Conservation (phyloP, 2,113 vertebrate species). For the Papio anubis region DNA sequence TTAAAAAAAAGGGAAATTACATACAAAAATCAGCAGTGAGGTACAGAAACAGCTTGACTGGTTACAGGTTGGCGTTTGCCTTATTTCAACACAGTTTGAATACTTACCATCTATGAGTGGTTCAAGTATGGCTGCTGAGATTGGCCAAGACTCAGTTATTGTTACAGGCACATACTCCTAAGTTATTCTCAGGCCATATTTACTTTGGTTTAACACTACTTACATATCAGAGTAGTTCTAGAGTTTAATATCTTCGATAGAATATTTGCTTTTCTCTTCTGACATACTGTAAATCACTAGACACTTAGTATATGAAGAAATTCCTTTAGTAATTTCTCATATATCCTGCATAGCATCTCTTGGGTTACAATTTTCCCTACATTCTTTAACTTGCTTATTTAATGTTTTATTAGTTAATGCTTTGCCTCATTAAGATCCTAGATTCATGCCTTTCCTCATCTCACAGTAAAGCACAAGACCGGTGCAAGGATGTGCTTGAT, state of each 20-base stretch:
- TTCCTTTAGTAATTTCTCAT: not conserved
- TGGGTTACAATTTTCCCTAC: not conserved
- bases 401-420: not conserved
- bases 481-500: not conserved
- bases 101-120: too few species aligned
- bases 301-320: not conserved
- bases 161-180: too few species aligned
- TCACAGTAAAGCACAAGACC: not conserved
- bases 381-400: not conserved
- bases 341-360: not conserved
- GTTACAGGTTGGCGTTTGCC: too few species aligned
- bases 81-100: too few species aligned
- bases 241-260: not conserved
- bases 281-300: not conserved
- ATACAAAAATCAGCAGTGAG: too few species aligned
- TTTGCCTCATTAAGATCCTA: not conserved
- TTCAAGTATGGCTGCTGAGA: too few species aligned
- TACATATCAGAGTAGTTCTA: not conserved
- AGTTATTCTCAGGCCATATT: too few species aligned
- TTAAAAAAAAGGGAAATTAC: too few species aligned
- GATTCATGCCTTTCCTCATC: not conserved
- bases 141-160: too few species aligned
- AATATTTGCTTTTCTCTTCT: not conserved
- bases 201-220: not conserved
- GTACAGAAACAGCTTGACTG: too few species aligned